These are phyloP conservation scores for Phrynosoma blainvillii DNA, from an alignment of 2,113 vertebrate genomes.

Conservation along the genomic window DNA sequence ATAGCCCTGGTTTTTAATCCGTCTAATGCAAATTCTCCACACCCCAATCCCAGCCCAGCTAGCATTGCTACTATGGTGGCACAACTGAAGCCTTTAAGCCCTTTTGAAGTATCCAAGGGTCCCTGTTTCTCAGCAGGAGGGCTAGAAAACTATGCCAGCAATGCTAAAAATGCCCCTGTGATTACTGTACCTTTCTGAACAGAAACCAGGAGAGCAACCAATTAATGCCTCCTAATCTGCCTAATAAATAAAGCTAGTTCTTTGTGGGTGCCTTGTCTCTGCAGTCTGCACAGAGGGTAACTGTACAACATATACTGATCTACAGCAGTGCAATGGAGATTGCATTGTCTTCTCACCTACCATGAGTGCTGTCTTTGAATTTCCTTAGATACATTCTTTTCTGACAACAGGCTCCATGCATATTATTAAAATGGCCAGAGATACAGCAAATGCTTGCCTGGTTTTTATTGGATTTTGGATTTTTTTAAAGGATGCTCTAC, in stretches of 20 bases:
- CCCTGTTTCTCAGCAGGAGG: slow-evolving; percentile 78
- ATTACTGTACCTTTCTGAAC: slow-evolving; percentile 77
- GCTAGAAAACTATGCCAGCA: slow-evolving; percentile 75
- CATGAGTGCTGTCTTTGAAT: background rate
- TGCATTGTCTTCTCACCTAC: slow-evolving; percentile 6
- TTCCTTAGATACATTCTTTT: background rate
- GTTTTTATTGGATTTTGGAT: background rate
- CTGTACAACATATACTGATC: slow-evolving; percentile 39
- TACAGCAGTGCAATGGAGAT: slow-evolving; percentile 15
- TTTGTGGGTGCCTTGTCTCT: slow-evolving; percentile 49
- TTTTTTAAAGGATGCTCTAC: too few relatives aligned
- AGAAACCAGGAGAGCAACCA: slow-evolving; percentile 72
- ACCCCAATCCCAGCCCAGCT: slow-evolving; percentile 66
- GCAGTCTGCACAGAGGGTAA: slow-evolving; percentile 42
- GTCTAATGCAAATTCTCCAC: slow-evolving; percentile 75
- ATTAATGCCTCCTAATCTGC: slow-evolving; percentile 75
- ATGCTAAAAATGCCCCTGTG: slow-evolving; percentile 76
- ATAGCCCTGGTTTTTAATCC: slow-evolving; percentile 76
- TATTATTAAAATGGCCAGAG: slow-evolving; percentile 27
- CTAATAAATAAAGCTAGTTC: slow-evolving; percentile 73
- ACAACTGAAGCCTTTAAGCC: slow-evolving; percentile 74
- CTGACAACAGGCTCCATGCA: background rate
- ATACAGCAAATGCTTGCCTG: background rate
- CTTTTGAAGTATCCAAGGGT: slow-evolving; percentile 77
- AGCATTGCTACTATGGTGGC: slow-evolving; percentile 73